Base-by-base conservation (phyloP, 1,140 invertebrate genomes). In the Cydia amplana region DNA sequence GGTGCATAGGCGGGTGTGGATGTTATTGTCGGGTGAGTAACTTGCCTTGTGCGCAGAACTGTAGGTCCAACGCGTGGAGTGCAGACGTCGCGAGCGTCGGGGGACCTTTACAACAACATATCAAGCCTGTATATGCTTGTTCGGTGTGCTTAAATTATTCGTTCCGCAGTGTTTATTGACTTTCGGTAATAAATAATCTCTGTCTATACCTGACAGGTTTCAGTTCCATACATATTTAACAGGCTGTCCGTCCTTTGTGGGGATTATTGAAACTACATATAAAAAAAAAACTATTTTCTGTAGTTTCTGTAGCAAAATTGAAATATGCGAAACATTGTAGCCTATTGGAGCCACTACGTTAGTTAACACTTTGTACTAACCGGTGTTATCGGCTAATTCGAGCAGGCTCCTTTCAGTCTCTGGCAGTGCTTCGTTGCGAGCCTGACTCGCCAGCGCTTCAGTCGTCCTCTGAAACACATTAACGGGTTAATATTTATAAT, bases 41-140 rank as follows among this genome's bases (percentile, higher is more conserved):
- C 88, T 90, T 91, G 87, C 89, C 89, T 91, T 89, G 88, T 75
- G 89, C 89, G 85, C 89, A 88, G 87, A 88, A 91, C 83, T 90
- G 88, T 60, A 90, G 85, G 83, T 91, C 87, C 80, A 90, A 82
- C 65, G 88, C 89, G 84, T 91, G 88, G 72, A 91, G 86, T 74
- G 89, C 88, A 81, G 89, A 90, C 81, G 89, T 89, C 78, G 87
- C 88, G 74, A 91, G 85, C 76, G 89, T 89, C 73, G 88, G 86
- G 64, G 89, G 89, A 89, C 88, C 88, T 91, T 90, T 70, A 82
- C 72, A 85, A 82, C 78, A 85, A 82, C 65, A 75, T 49, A 60
- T 20, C 55, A 70, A 70, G 28, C 65, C 16, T 70, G 20, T 70
- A 70, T 43, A 40, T 9, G 64, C 65, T 36, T 18, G 65, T 32